These are phyloP conservation scores for Xestia rhomboidea DNA, from an alignment of 2,888 invertebrate species.

Conservation along the genomic window DNA sequence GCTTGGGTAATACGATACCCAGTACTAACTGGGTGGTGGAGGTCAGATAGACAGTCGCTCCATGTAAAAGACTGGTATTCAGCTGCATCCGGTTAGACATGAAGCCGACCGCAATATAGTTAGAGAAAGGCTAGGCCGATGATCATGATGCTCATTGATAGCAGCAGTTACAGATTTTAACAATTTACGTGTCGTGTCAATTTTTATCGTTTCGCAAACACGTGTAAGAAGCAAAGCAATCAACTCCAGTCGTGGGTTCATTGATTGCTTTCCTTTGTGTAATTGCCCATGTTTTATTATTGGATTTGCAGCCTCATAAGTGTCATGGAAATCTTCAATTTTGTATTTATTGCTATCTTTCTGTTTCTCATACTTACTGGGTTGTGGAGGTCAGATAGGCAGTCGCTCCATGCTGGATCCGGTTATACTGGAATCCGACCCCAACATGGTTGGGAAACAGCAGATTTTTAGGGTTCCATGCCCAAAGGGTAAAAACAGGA, in stretches of 20 bases:
- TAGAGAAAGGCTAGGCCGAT: no score
- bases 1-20: no score
- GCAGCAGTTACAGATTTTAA: background rate
- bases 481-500: no score
- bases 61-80: no score
- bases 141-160: background rate
- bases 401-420: background rate
- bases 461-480: no score
- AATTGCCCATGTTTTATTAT: slow-evolving; percentile 1
- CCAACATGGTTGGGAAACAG: background rate
- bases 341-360: background rate
- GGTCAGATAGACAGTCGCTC: no score
- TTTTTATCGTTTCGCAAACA: slow-evolving; percentile 31
- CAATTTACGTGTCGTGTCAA: slow-evolving; percentile 1
- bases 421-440: background rate
- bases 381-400: background rate
- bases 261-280: slow-evolving; percentile 24
- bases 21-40: no score
- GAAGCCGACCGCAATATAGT: no score
- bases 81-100: no score
- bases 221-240: slow-evolving; percentile 47
- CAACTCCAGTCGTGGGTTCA: background rate
- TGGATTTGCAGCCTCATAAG: background rate
- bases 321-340: background rate
- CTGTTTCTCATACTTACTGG: background rate